These are phyloP conservation scores for Leptinotarsa peninsularis DNA, from an alignment of 2,888 invertebrate genomes.

Conservation along the genomic window DNA sequence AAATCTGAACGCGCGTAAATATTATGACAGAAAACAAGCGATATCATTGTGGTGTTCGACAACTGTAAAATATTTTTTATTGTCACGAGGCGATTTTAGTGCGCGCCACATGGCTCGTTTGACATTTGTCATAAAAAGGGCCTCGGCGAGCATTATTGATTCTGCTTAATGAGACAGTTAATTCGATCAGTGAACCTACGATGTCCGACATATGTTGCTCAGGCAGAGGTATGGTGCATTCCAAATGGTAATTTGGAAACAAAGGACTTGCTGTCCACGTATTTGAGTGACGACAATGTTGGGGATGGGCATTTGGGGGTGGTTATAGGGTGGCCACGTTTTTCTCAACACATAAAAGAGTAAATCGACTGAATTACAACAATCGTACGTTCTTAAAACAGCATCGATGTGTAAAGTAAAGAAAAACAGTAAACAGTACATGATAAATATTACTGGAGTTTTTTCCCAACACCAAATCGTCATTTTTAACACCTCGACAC, in stretches of 20 bases:
- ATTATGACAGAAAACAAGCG: constrained; percentile 69
- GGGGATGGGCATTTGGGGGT: background rate
- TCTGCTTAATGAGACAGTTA: constrained; percentile 59
- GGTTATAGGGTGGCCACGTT: no score
- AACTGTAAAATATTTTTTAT: constrained; percentile 59
- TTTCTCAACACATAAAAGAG: no score
- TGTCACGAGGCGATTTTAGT: constrained; percentile 54
- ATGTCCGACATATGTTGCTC: constrained; percentile 28
- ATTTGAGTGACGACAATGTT: background rate
- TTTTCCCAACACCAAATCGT: no score
- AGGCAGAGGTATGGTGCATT: constrained; percentile 24
- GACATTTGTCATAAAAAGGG: constrained; percentile 54
- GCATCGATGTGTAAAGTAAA: no score
- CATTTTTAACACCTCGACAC: no score
- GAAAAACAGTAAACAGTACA: no score
- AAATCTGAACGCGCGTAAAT: constrained; percentile 69
- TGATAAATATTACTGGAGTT: no score
- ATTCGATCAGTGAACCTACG: constrained; percentile 41
- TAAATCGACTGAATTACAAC: no score
- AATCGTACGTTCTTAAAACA: no score
- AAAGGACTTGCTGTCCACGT: background rate
- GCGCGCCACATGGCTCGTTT: constrained; percentile 55
- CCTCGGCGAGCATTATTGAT: constrained; percentile 52
- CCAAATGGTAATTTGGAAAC: constrained; percentile 23
- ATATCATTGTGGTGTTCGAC: constrained; percentile 53